These are phyloP conservation scores for Drosophila ezoana DNA, from an alignment of 2,888 invertebrate genomes.

Conservation along the genomic window DNA sequence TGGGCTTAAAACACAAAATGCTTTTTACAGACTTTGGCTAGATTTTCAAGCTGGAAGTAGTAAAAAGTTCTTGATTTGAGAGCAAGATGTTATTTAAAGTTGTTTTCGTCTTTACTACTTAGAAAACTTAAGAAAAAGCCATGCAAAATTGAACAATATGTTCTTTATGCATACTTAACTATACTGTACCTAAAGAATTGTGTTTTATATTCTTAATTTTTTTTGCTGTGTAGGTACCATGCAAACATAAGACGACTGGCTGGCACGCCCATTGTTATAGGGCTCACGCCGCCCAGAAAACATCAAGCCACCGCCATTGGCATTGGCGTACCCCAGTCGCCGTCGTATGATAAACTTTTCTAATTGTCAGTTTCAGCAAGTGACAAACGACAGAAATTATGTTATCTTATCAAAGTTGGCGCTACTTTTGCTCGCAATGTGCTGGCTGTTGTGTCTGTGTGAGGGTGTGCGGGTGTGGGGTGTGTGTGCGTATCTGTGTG, in stretches of 20 bases:
- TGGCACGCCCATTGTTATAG: constrained; percentile 48
- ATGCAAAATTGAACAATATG: too few relatives aligned
- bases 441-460: constrained; percentile 21
- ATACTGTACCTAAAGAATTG: too few relatives aligned
- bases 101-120: too few relatives aligned
- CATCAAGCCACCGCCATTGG: constrained; percentile 18
- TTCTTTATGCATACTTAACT: background rate
- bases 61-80: too few relatives aligned
- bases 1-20: too few relatives aligned
- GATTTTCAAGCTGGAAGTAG: too few relatives aligned
- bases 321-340: constrained; percentile 35
- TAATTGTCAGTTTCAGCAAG: constrained; percentile 81
- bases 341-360: constrained; percentile 79
- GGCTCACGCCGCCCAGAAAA: constrained; percentile 57
- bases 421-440: constrained; percentile 59
- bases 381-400: constrained; percentile 82
- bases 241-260: constrained; percentile 58
- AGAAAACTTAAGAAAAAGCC: too few relatives aligned
- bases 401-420: constrained; percentile 80
- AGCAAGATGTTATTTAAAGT: too few relatives aligned
- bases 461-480: background rate
- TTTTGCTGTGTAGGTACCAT: constrained; percentile 27
- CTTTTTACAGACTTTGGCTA: background rate
- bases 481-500: background rate
- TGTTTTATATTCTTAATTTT: background rate